These are phyloP conservation scores for Prionchulus punctatus DNA, from an alignment of 2,888 invertebrate species.

Conservation along the genomic window DNA sequence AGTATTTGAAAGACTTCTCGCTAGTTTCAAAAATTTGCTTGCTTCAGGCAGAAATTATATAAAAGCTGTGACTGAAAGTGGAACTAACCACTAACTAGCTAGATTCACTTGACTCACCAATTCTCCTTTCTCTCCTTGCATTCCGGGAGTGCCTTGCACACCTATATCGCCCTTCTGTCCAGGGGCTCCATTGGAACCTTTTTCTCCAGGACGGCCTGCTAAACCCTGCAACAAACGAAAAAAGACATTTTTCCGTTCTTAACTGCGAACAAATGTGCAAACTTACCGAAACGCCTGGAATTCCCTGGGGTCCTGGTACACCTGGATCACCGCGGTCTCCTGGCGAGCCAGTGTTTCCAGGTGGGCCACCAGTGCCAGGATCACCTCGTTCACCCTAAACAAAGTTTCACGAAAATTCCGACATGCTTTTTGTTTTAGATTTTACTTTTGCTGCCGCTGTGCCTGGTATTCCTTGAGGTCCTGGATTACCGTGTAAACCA, in stretches of 20 bases:
- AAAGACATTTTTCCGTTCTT: no score
- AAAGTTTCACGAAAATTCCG: background rate
- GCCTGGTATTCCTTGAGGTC: conserved; percentile 14
- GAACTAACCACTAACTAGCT: background rate
- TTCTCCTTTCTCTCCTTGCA: conserved; percentile 16
- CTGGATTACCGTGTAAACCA: conserved; percentile 5
- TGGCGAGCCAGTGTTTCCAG: conserved; percentile 15
- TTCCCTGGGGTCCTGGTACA: conserved; percentile 15
- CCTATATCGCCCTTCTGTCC: conserved; percentile 16
- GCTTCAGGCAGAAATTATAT: no score
- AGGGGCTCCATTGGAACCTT: conserved; percentile 12
- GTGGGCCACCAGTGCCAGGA: conserved; percentile 11
- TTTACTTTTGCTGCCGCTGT: conserved; percentile 11
- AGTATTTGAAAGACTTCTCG: no score
- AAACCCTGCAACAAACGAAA: conserved; percentile 10
- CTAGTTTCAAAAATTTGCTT: no score
- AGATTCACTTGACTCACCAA: conserved; percentile 3
- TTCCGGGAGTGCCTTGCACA: conserved; percentile 11
- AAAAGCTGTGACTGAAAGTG: no score
- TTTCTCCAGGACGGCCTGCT: conserved; percentile 8
- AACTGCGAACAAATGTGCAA: background rate
- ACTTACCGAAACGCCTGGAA: conserved; percentile 30
- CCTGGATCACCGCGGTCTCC: conserved; percentile 5
- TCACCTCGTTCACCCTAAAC: conserved; percentile 12
- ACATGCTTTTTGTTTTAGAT: background rate